Evolutionary conservation across 2,797 vertebrate genomes (phyloP).

Genomic region (Hydrocynus forskahlii): DNA sequence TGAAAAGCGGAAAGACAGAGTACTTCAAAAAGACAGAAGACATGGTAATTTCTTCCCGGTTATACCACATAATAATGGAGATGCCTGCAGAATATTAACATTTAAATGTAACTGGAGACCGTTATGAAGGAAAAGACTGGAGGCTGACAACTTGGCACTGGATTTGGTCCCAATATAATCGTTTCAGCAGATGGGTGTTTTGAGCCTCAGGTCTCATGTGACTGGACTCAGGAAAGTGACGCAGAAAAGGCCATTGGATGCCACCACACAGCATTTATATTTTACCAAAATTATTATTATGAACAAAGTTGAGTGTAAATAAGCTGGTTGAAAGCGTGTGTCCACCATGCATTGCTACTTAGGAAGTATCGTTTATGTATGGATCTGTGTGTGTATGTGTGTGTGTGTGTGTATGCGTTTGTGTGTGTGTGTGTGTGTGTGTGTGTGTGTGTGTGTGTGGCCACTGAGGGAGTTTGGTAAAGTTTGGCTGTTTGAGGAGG

Average conservation of each 20-base stretch:
- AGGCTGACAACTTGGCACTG: conserved; percentile 14
- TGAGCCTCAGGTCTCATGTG: background rate
- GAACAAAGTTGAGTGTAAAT: background rate
- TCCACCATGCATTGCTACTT: background rate
- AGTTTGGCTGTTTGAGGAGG: too few relatives aligned
- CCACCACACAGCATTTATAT: background rate
- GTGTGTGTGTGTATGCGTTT: too few relatives aligned
- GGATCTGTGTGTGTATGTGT: too few relatives aligned
- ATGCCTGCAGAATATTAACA: conserved; percentile 9
- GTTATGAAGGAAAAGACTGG: background rate
- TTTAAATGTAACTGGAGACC: conserved; percentile 30
- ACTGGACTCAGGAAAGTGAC: background rate
- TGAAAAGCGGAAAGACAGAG: conserved; percentile 11
- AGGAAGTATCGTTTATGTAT: too few relatives aligned
- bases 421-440: too few relatives aligned
- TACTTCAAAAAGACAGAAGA: conserved; percentile 14
- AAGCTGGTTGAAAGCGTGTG: background rate
- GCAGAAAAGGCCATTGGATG: background rate
- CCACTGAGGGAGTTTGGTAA: too few relatives aligned
- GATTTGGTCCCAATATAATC: conserved; percentile 3
- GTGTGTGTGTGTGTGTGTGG: too few relatives aligned
- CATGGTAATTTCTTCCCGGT: background rate
- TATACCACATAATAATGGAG: conserved; percentile 40
- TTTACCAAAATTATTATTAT: background rate
- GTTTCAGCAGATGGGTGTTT: conserved; percentile 34